Evolutionary conservation across 53 echinoderm and acorn worm species (phyloP), one percentile per base, ranked within the genome.

Genomic region (Astropecten irregularis): DNA sequence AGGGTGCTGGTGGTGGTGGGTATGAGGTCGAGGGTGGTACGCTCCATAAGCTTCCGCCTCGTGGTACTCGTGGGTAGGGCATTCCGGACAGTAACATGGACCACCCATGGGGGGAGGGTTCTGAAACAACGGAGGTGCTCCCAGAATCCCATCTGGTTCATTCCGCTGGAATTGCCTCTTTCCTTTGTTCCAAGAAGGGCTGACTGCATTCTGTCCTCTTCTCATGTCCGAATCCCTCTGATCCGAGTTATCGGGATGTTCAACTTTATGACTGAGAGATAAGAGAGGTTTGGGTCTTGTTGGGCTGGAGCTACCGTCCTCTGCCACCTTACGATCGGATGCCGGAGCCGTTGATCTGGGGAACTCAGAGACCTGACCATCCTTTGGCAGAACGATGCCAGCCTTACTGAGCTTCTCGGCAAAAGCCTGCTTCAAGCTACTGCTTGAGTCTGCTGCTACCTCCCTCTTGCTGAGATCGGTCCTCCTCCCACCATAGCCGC

Each of bases 111-210:
- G 47, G 38, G 8, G 0, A 42, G 68, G 42, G 2, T 29, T 28
- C 42, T 59, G 40, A 38, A 19, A 18, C 1, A 22, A 25, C 3
- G 79, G 79, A 35, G 19, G 40, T 30, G 63, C n/a, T 9, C 79
- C 79, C 4, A 79, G 49, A 32, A 79, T 61, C 47, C 79, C 62
- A 18, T 44, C 32, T 5, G 40, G 68, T 10, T 23, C n/a, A n/a
- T n/a, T n/a, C n/a, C n/a, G n/a, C n/a, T n/a, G n/a, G n/a, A n/a
- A n/a, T n/a, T n/a, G n/a, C n/a, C n/a, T n/a, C n/a, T n/a, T n/a
- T n/a, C n/a, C n/a, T n/a, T n/a, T n/a, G n/a, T n/a, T n/a, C n/a
- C n/a, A n/a, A n/a, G n/a, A n/a, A n/a, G n/a, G n/a, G n/a, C n/a
- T n/a, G n/a, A n/a, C n/a, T n/a, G 35, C 65, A 20, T 38, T 18